phyloP scores from a whole-genome alignment of 2,113 vertebrate species.

The Leptobrachium ailaonicum region DNA sequence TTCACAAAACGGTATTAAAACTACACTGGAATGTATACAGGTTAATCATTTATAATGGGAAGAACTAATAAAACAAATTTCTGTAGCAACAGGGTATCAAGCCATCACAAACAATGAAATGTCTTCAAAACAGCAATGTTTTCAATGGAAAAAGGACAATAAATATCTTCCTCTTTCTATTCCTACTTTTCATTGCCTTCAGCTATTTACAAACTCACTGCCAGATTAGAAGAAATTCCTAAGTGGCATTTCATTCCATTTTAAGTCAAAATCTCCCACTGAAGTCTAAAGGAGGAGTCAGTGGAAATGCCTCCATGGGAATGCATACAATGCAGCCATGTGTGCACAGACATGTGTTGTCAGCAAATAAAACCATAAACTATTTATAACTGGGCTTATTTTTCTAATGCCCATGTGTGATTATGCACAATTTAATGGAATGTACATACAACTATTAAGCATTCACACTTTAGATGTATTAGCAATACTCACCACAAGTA shows the following conservation, averaged over 20 bases:
- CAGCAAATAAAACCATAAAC: background rate
- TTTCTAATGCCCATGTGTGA: background rate
- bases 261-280: background rate
- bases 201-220: conserved; percentile 2
- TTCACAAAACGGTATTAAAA: conserved; percentile 31
- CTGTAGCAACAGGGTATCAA: conserved; percentile 32
- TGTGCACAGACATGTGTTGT: background rate
- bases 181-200: background rate
- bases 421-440: too few relatives aligned
- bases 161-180: background rate
- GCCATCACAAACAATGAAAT: conserved; percentile 8
- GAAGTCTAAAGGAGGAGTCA: background rate
- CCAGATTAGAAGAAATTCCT: background rate
- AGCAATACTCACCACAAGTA: too few relatives aligned
- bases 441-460: too few relatives aligned
- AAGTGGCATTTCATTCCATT: background rate
- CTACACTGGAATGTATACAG: conserved; percentile 39
- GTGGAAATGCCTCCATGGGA: background rate
- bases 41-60: conserved; percentile 44
- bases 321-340: background rate
- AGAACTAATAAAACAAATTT: conserved; percentile 34
- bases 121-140: background rate
- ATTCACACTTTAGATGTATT: too few relatives aligned
- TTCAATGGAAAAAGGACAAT: background rate
- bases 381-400: background rate